A percentile compares a stretch with the other conserved stretches of the same genome.
Evolutionary conservation across 2,888 invertebrate genomes (phyloP).

Genomic region (Opisthograptis luteolata): DNA sequence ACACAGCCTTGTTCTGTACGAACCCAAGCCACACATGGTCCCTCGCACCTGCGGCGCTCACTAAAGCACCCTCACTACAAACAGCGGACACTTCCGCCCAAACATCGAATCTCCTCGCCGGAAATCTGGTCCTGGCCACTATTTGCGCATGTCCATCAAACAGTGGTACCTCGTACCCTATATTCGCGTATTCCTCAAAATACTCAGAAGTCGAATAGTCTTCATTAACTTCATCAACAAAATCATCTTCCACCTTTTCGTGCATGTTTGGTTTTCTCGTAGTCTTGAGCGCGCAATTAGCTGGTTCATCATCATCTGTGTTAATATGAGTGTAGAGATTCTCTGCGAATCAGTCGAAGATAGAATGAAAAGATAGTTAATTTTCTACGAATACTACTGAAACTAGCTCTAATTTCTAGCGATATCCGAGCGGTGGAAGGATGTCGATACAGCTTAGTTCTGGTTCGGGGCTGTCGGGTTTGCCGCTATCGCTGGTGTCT

Average conservation of each 20-base stretch:
- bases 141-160: constrained; percentile 73
- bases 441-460: constrained; percentile 73
- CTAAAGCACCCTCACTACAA: constrained; percentile 68
- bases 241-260: constrained; percentile 54
- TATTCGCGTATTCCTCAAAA: constrained; percentile 56
- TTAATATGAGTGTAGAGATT: constrained; percentile 51
- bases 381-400: constrained; percentile 43
- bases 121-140: constrained; percentile 65
- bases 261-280: constrained; percentile 40
- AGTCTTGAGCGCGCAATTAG: constrained; percentile 48
- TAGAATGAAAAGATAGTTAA: constrained; percentile 42
- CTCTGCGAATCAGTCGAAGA: constrained; percentile 68
- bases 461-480: constrained; percentile 76
- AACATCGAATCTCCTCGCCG: constrained; percentile 75
- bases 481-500: constrained; percentile 77
- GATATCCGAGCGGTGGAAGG: constrained; percentile 76
- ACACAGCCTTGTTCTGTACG: constrained; percentile 62
- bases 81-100: constrained; percentile 77
- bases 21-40: constrained; percentile 80
- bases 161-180: constrained; percentile 67
- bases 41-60: constrained; percentile 70
- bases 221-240: constrained; percentile 61
- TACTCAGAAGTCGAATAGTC: constrained; percentile 64
- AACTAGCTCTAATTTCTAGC: constrained; percentile 63
- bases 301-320: constrained; percentile 45